Conservation (phyloP, 2,797 vertebrate species). For the Taenioides sp. region DNA sequence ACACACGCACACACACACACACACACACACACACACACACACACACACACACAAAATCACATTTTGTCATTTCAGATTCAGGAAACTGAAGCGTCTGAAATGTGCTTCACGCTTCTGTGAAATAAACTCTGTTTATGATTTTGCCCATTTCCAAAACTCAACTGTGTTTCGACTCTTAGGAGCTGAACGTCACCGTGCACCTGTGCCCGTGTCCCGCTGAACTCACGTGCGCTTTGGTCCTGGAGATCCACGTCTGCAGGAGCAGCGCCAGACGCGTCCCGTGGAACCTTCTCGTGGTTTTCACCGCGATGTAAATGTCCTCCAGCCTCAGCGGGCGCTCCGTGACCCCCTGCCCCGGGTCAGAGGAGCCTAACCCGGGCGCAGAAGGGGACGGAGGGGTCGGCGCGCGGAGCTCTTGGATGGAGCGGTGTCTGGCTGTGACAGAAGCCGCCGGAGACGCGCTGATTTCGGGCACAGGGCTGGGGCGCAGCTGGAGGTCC, state of each 20-base stretch:
- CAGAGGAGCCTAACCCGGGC: background rate
- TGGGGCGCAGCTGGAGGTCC: conserved; percentile 66
- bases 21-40: no score
- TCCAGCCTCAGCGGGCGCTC: conserved; percentile 41
- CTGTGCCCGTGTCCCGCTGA: no score
- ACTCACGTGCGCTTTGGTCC: conserved; percentile 79
- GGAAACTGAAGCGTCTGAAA: no score
- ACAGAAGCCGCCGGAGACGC: background rate
- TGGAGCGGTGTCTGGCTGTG: conserved; percentile 4
- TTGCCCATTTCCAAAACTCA: no score
- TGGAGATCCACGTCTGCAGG: conserved; percentile 90
- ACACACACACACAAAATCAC: no score
- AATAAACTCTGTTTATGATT: no score
- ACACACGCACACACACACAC: no score
- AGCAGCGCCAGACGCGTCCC: conserved; percentile 83
- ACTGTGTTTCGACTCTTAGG: no score
- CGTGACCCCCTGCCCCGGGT: background rate
- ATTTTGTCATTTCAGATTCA: no score
- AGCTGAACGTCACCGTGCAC: no score
- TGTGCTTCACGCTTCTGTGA: no score
- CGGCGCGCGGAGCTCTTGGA: conserved; percentile 4
- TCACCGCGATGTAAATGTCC: conserved; percentile 88
- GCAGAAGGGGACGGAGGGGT: background rate
- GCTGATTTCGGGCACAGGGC: conserved; percentile 20
- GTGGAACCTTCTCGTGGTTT: conserved; percentile 88